Percentiles rank a stretch among this genome's conserved stretches.
Conservation (phyloP, 2,113 vertebrate species). For the Psophia crepitans region DNA sequence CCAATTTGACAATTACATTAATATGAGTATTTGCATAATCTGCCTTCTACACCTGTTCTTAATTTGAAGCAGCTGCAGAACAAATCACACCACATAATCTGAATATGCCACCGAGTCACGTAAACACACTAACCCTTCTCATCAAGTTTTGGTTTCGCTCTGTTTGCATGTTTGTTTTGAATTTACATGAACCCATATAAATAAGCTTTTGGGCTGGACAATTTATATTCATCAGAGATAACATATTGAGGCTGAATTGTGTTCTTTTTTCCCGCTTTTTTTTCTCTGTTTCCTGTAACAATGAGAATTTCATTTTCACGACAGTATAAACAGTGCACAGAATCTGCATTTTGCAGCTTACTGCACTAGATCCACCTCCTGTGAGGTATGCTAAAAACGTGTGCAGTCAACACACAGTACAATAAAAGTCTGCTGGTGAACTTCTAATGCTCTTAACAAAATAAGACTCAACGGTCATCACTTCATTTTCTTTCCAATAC, state of each 20-base stretch:
- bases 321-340: neutral
- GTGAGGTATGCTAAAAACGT: neutral
- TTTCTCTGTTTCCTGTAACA: neutral
- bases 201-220: neutral
- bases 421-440: neutral
- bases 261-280: neutral
- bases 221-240: neutral
- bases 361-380: neutral
- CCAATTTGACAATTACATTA: slow-evolving; percentile 84
- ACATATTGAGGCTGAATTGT: neutral
- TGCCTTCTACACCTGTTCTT: slow-evolving; percentile 79
- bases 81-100: slow-evolving; percentile 68
- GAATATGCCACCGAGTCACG: slow-evolving; percentile 33
- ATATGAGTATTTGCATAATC: slow-evolving; percentile 82
- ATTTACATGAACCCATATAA: neutral
- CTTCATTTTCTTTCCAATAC: neutral
- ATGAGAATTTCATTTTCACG: neutral
- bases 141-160: neutral
- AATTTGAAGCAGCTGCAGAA: slow-evolving; percentile 81
- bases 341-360: neutral
- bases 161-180: slow-evolving; percentile 5
- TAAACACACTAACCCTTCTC: neutral
- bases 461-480: neutral
- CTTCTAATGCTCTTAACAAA: neutral
- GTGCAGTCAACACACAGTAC: neutral